phyloP scores from a whole-genome alignment of 2,113 vertebrate species.

The Noctilio leporinus region DNA sequence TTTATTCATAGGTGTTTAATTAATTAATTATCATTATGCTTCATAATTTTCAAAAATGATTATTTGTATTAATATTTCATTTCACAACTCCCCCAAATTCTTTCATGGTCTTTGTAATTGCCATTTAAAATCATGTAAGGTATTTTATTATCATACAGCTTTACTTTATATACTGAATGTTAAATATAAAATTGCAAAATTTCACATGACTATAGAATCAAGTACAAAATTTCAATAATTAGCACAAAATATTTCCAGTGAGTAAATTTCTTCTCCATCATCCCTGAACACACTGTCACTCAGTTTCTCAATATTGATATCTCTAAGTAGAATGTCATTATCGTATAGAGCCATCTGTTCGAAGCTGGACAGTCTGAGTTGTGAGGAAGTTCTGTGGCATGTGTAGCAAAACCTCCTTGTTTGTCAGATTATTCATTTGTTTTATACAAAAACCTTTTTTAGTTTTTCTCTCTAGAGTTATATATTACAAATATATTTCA shows the following conservation, averaged over 20 bases:
- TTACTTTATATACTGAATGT: not conserved
- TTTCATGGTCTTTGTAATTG: not conserved
- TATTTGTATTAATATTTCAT: not conserved
- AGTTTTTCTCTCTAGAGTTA: not conserved
- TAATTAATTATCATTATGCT: not conserved
- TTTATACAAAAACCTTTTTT: not conserved
- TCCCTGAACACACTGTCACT: not conserved
- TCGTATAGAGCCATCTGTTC: not conserved
- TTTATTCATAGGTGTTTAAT: not conserved
- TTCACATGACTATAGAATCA: not conserved
- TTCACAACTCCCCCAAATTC: accelerated
- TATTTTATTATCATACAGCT: not conserved
- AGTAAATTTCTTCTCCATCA: not conserved
- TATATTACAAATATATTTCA: not conserved
- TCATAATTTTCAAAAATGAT: not conserved
- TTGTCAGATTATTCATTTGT: not conserved
- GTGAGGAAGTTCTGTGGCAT: not conserved
- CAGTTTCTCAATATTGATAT: not conserved
- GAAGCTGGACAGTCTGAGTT: not conserved
- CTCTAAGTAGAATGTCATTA: not conserved
- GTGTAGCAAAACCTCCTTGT: not conserved
- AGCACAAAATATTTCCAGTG: not conserved
- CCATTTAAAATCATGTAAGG: not conserved
- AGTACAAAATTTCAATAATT: too few relatives aligned
- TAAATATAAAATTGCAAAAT: not conserved